Conservation (phyloP, 92 coral and sea anemone species). For the Umimayanthus kanabou region DNA sequence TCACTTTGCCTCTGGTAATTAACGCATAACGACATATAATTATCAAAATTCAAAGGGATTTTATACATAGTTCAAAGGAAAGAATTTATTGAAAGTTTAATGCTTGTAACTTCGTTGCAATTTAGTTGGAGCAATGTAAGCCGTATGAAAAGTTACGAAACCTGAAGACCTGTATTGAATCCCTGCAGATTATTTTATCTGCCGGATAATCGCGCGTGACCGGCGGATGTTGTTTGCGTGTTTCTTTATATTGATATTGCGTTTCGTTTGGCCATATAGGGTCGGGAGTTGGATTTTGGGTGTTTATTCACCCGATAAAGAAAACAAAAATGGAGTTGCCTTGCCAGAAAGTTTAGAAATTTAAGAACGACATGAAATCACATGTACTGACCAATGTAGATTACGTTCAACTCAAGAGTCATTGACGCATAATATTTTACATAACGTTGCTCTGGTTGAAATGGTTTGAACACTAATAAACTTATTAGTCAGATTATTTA, state of each 20-base stretch:
- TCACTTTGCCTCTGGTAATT: too few relatives aligned
- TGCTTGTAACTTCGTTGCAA: not conserved
- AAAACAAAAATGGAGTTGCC: not conserved
- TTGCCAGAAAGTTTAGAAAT: not conserved
- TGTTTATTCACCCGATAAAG: slow-evolving; percentile 7
- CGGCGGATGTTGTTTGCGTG: not conserved
- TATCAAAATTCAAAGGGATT: not conserved
- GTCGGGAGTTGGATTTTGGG: not conserved
- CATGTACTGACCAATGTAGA: too few relatives aligned
- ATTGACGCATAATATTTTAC: too few relatives aligned
- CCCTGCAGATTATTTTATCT: too few relatives aligned
- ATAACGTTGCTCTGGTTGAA: too few relatives aligned
- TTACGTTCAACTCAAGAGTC: too few relatives aligned
- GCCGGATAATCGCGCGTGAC: not conserved
- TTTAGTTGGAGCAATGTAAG: not conserved
- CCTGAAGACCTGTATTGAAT: not conserved
- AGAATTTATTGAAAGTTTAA: not conserved
- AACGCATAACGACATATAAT: too few relatives aligned
- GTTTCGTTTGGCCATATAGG: not conserved
- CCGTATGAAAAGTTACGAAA: not conserved
- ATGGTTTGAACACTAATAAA: too few relatives aligned
- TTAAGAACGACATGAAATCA: not conserved
- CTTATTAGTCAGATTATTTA: too few relatives aligned
- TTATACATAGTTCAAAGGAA: not conserved
- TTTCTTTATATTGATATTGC: not conserved